Percentiles rank a stretch among this genome's conserved stretches.
These are phyloP conservation scores for Tympanuchus pallidicinctus DNA, from an alignment of 2,113 vertebrate genomes.

Conservation along the genomic window DNA sequence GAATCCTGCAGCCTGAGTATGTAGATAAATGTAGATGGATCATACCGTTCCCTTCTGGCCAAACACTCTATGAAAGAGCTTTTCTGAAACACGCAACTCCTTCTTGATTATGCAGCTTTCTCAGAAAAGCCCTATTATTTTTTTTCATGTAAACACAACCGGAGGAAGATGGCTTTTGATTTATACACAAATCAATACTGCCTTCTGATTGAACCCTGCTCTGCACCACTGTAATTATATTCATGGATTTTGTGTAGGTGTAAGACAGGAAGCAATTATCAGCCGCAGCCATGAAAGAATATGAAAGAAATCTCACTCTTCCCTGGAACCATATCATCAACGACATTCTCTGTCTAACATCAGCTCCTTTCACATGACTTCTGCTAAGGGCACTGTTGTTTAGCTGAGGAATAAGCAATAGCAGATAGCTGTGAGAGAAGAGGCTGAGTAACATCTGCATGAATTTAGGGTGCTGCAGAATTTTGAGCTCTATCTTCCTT, in stretches of 20 bases:
- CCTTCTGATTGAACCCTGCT: constrained; percentile 63
- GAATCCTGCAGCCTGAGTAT: background rate
- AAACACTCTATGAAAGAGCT: background rate
- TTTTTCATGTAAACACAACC: constrained; percentile 15
- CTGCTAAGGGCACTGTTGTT: constrained; percentile 35
- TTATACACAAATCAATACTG: constrained; percentile 68
- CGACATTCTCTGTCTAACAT: constrained; percentile 43
- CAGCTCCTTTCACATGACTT: constrained; percentile 35
- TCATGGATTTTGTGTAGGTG: constrained; percentile 77
- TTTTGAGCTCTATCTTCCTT: background rate
- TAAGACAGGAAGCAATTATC: constrained; percentile 77
- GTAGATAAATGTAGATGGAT: background rate
- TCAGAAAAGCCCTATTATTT: background rate
- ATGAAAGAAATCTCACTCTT: constrained; percentile 66
- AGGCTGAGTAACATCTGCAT: background rate
- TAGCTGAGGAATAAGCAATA: background rate
- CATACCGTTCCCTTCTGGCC: background rate
- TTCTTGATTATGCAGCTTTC: background rate
- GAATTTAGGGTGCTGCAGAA: background rate
- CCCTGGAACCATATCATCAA: constrained; percentile 60
- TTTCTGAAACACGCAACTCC: background rate
- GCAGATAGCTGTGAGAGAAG: background rate
- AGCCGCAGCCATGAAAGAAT: constrained; percentile 23
- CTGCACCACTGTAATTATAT: constrained; percentile 64
- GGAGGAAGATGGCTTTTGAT: constrained; percentile 46